Percentiles rank a stretch among this genome's conserved stretches.
phyloP scores from a whole-genome alignment of 2,797 vertebrate species.

The Lemur catta region DNA sequence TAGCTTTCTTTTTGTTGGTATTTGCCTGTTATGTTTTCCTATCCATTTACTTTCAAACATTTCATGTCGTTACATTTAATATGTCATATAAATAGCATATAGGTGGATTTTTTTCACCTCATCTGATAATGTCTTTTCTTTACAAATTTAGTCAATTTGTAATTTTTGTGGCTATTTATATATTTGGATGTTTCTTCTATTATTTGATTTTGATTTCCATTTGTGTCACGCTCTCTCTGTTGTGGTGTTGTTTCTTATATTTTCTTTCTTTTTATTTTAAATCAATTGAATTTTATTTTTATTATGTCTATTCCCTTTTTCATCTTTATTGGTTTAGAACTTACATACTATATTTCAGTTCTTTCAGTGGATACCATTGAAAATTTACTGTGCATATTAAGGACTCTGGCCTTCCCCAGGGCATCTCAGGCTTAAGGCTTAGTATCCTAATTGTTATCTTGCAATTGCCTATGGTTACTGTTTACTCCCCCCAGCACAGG shows the following conservation, averaged over 20 bases:
- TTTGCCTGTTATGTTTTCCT: background rate
- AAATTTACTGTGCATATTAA: background rate
- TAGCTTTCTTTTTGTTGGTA: background rate
- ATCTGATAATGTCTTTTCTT: background rate
- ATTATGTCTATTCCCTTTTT: background rate
- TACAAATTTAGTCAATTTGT: background rate
- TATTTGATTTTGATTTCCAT: background rate
- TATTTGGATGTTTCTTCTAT: background rate
- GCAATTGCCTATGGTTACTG: background rate
- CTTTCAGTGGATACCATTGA: background rate
- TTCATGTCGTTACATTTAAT: background rate
- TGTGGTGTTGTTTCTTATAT: background rate
- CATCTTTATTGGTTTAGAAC: background rate
- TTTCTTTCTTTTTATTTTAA: background rate
- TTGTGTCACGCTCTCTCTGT: background rate
- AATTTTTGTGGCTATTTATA: background rate
- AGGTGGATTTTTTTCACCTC: background rate
- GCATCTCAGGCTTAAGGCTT: background rate
- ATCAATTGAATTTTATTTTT: background rate
- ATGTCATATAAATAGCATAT: background rate
- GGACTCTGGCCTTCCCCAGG: background rate
- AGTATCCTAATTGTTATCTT: background rate
- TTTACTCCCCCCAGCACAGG: background rate
- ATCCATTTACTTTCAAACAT: background rate
- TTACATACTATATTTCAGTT: background rate